Evolutionary conservation across 2,113 vertebrate species (phyloP).

Genomic region (Trichomycterus rosablanca): DNA sequence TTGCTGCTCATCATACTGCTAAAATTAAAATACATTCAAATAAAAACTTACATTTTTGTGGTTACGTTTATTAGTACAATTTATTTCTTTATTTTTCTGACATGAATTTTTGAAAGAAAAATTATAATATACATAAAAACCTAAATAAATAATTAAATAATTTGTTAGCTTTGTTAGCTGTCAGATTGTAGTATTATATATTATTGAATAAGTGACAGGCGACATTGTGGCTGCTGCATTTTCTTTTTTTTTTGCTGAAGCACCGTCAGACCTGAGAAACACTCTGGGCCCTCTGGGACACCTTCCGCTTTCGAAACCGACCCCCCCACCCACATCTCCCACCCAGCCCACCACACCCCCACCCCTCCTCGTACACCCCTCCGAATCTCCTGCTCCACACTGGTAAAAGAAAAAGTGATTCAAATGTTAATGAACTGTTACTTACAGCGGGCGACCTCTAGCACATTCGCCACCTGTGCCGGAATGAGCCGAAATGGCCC

Average conservation of each 20-base stretch:
- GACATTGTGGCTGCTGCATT: no score
- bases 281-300: slow-evolving; percentile 26
- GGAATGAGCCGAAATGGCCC: slow-evolving; percentile 53
- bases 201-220: no score
- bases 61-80: no score
- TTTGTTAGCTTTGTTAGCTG: no score
- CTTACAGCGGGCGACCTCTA: slow-evolving; percentile 53
- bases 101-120: no score
- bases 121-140: no score
- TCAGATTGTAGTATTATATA: no score
- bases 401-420: slow-evolving; percentile 51
- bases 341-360: not conserved
- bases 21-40: no score
- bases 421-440: slow-evolving; percentile 61
- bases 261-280: slow-evolving; percentile 24
- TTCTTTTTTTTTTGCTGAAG: slow-evolving; percentile 6
- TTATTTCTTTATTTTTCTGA: no score
- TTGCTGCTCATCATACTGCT: no score
- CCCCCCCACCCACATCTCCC: not conserved
- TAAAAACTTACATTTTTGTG: no score
- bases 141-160: no score
- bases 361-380: not conserved
- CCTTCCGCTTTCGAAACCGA: slow-evolving; percentile 14
- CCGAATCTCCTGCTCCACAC: slow-evolving; percentile 37
- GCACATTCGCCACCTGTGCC: slow-evolving; percentile 58